Evolutionary conservation across 2,113 vertebrate genomes (phyloP).

Genomic region (Hemichromis elongatus): DNA sequence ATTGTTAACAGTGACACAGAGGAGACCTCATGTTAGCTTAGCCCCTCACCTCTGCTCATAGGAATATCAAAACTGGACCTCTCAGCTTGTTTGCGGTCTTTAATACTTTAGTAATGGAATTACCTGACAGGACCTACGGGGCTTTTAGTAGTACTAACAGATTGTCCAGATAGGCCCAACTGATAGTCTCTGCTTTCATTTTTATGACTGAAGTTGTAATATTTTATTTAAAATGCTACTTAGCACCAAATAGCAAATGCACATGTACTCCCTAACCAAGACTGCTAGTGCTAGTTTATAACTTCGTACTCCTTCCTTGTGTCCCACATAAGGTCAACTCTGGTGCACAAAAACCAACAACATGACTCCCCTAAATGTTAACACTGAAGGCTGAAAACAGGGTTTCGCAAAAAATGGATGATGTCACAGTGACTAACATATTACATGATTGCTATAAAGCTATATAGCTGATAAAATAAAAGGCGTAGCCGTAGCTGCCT

Average conservation of each 20-base stretch:
- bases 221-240: background rate
- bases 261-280: background rate
- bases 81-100: background rate
- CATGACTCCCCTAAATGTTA: background rate
- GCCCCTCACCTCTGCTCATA: background rate
- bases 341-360: background rate
- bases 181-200: fast-evolving
- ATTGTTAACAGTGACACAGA: background rate
- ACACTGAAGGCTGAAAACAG: background rate
- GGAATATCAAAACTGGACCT: background rate
- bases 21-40: background rate
- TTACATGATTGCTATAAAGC: background rate
- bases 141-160: background rate
- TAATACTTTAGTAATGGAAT: background rate
- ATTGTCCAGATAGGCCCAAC: background rate
- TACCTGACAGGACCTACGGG: background rate
- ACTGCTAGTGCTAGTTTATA: fast-evolving
- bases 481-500: background rate
- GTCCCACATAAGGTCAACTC: background rate
- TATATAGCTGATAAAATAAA: background rate
- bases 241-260: background rate
- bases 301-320: background rate
- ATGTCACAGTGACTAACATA: background rate
- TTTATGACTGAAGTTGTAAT: background rate
- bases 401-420: fast-evolving